These are phyloP conservation scores for Decapterus maruadsi DNA, from an alignment of 2,797 vertebrate species.

Conservation along the genomic window DNA sequence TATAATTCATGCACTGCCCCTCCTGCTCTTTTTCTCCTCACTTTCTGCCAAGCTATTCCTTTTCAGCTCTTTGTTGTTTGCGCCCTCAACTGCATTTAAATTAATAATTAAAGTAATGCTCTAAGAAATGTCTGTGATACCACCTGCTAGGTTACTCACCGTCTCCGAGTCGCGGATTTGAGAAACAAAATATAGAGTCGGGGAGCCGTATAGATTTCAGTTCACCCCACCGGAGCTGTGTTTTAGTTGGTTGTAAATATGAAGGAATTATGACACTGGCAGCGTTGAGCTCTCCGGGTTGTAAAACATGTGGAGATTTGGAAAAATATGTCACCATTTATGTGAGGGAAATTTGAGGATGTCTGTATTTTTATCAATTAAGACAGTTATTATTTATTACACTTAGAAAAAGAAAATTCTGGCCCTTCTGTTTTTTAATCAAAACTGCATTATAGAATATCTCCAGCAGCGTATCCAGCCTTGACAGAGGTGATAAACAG, in stretches of 20 bases:
- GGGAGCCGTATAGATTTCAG: conserved; percentile 48
- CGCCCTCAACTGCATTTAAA: conserved; percentile 79
- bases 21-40: conserved; percentile 76
- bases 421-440: neutral
- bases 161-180: conserved; percentile 28
- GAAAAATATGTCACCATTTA: conserved; percentile 52
- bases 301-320: conserved; percentile 56
- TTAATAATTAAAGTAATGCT: conserved; percentile 86
- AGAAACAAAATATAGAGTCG: conserved; percentile 57
- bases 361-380: conserved; percentile 21
- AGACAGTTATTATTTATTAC: conserved; percentile 6
- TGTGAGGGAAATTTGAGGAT: conserved; percentile 47
- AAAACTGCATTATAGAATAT: neutral
- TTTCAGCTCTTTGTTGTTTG: conserved; percentile 83
- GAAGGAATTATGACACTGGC: conserved; percentile 59
- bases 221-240: conserved; percentile 39
- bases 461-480: conserved; percentile 2
- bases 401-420: neutral
- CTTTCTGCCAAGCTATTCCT: conserved; percentile 80
- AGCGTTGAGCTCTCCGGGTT: conserved; percentile 26
- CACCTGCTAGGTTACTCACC: conserved; percentile 75
- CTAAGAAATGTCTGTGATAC: conserved; percentile 74
- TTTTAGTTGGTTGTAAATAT: conserved; percentile 67
- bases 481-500: conserved; percentile 34
- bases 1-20: conserved; percentile 85